Base-by-base conservation (phyloP, 2,888 invertebrate genomes). In the Ellobium chinense region DNA sequence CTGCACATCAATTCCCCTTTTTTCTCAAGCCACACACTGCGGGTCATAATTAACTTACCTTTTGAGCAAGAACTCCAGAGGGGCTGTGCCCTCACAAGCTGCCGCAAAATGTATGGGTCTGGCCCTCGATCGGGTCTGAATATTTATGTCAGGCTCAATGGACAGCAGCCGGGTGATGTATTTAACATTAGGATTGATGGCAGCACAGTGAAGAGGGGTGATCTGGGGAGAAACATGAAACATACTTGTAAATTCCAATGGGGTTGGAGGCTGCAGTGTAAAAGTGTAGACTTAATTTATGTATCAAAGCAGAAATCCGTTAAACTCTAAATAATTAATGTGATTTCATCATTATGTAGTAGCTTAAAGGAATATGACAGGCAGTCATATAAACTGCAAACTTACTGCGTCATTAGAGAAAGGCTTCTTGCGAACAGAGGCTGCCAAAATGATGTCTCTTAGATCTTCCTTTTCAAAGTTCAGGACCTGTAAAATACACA, bases 31-130 rank as follows among this genome's bases (percentile, higher is more conserved):
- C n/a, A n/a, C n/a, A n/a, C n/a, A n/a, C n/a, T n/a, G n/a, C n/a
- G n/a, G n/a, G n/a, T n/a, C n/a, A n/a, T n/a, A n/a, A n/a, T n/a
- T n/a, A n/a, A n/a, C n/a, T 69, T 83, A 91, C 91, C 88, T 91
- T 75, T 88, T 86, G 0, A 94, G 83, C 1, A 94, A 87, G 39
- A 91, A 91, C 83, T 94, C 93, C 60, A 94, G 86, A 0, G 94
- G 93, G 5, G 90, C 93, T 4, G 93, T 90, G n/a, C 93, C 92
- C 72, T 92, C 91, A 85, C 94, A 94, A 2, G 92, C 94, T 7
- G 94, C 93, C 18, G 94, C 94, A 88, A 94, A 94, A 87, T 94
- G 94, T 68, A 94, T 92, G 0, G 94, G 93, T 63, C 92, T 87
- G 85, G 94, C 91, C 46, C 92, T 91, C 56, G 92, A 89, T 60